These are phyloP conservation scores for Mus spretus DNA, from an alignment of 2,797 vertebrate species.

Conservation along the genomic window DNA sequence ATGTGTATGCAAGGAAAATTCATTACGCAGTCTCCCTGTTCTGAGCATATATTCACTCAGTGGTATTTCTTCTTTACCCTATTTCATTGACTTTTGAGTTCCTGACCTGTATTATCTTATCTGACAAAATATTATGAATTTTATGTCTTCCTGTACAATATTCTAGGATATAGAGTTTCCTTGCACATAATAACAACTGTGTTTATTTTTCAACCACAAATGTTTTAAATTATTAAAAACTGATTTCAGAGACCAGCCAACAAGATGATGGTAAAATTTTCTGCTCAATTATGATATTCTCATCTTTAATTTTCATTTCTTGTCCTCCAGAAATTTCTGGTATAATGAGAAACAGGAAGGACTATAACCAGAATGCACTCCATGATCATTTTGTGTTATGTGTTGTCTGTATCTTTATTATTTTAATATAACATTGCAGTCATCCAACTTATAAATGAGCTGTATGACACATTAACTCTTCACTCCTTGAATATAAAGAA, in stretches of 20 bases:
- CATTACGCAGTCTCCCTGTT: background rate
- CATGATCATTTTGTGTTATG: background rate
- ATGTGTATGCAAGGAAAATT: background rate
- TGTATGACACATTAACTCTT: background rate
- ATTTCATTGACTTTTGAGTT: background rate
- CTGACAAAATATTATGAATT: background rate
- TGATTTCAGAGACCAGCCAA: background rate
- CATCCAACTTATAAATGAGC: background rate
- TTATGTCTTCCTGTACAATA: background rate
- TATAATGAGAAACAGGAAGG: background rate
- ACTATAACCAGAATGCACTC: background rate
- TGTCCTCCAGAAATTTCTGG: background rate
- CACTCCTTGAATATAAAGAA: background rate
- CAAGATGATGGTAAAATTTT: background rate
- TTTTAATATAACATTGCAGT: background rate
- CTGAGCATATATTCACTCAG: background rate
- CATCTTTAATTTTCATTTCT: background rate
- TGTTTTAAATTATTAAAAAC: background rate
- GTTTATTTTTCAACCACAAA: slow-evolving; percentile 2
- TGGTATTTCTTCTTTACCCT: background rate
- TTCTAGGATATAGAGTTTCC: background rate
- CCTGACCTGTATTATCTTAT: background rate
- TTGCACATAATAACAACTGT: background rate
- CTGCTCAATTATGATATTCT: background rate
- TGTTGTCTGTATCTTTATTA: background rate